Conservation (phyloP, 92 coral and sea anemone species). For the Actinostola sp. region DNA sequence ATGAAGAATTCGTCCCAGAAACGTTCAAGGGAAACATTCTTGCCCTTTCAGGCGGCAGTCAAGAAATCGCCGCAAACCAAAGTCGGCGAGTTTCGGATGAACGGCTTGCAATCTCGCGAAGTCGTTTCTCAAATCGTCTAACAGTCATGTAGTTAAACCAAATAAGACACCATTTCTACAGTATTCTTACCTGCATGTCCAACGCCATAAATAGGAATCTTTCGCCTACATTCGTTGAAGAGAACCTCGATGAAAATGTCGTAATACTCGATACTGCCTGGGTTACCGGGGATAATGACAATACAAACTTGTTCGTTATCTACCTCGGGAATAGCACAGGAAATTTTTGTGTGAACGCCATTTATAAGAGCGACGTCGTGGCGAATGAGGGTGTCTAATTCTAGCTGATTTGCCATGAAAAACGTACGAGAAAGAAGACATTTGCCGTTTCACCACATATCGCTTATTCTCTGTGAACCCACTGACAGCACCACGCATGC, state of each 20-base stretch:
- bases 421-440: background rate
- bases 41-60: too few species aligned
- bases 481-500: slow-evolving; percentile 37
- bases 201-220: slow-evolving; percentile 84
- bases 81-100: too few species aligned
- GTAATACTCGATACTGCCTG: slow-evolving; percentile 93
- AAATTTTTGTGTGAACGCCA: slow-evolving; percentile 89
- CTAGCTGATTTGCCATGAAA: slow-evolving; percentile 7
- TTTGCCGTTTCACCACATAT: background rate
- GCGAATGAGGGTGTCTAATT: slow-evolving; percentile 34
- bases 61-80: too few species aligned
- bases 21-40: too few species aligned
- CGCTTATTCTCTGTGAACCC: background rate
- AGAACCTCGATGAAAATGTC: slow-evolving; percentile 81
- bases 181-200: slow-evolving; percentile 89
- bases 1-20: background rate
- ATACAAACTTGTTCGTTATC: slow-evolving; percentile 51
- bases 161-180: background rate
- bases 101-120: background rate
- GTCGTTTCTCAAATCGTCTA: too few species aligned
- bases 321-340: slow-evolving; percentile 63
- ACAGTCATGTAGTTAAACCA: too few species aligned
- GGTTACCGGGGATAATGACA: slow-evolving; percentile 95
- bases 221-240: slow-evolving; percentile 69
- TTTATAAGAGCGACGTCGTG: slow-evolving; percentile 72